A percentile compares a stretch with the other conserved stretches of the same genome.
These are phyloP conservation scores for Caenorhabditis japonica DNA, from an alignment of 2,888 invertebrate genomes.

Conservation along the genomic window DNA sequence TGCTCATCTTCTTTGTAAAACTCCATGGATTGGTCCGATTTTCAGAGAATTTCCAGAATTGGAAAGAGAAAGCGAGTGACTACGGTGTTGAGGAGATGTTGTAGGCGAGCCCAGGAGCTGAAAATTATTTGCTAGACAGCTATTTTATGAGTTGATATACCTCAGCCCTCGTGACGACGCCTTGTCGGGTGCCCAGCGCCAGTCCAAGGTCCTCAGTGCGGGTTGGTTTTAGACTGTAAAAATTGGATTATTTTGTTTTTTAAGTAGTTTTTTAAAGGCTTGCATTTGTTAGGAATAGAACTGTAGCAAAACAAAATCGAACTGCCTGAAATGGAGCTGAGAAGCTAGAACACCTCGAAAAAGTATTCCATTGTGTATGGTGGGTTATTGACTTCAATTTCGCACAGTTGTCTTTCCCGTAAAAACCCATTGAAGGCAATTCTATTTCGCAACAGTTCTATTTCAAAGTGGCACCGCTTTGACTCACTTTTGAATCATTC, in stretches of 20 bases:
- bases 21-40: slow-evolving; percentile 47
- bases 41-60: slow-evolving; percentile 22
- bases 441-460: not conserved
- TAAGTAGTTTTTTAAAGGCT: too few relatives aligned
- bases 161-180: slow-evolving; percentile 52
- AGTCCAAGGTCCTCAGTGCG: slow-evolving; percentile 4
- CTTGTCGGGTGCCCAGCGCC: slow-evolving; percentile 23
- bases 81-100: slow-evolving; percentile 40
- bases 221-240: slow-evolving; percentile 19
- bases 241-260: too few relatives aligned
- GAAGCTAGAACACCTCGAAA: too few relatives aligned
- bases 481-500: slow-evolving; percentile 24
- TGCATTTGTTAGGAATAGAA: too few relatives aligned
- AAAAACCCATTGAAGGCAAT: too few relatives aligned
- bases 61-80: slow-evolving; percentile 24
- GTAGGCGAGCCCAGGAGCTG: slow-evolving; percentile 42
- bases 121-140: slow-evolving; percentile 9
- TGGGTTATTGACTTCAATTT: too few relatives aligned
- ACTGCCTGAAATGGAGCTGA: too few relatives aligned
- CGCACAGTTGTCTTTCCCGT: too few relatives aligned
- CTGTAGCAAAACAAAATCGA: too few relatives aligned
- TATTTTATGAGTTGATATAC: slow-evolving; percentile 5
- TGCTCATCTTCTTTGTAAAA: slow-evolving; percentile 34
- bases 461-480: too few relatives aligned
- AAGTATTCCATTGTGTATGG: too few relatives aligned